These are phyloP conservation scores for Spodoptera frugiperda DNA, from an alignment of 1,140 invertebrate species.

Conservation along the genomic window DNA sequence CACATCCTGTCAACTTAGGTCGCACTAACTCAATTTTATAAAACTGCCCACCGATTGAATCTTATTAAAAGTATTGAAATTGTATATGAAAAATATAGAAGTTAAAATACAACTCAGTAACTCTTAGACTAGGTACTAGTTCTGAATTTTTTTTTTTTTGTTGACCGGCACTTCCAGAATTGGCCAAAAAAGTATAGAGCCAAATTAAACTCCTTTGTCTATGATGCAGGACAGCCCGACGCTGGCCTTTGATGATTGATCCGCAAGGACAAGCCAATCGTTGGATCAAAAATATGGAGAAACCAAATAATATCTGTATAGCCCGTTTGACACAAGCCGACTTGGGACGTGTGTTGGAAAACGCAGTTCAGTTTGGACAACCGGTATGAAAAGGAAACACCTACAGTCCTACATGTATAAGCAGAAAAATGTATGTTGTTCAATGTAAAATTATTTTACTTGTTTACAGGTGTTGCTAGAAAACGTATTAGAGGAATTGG, in stretches of 20 bases:
- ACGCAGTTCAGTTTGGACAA: slow-evolving; percentile 96
- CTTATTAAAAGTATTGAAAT: too few species aligned
- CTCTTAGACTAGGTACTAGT: too few species aligned
- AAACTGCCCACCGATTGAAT: too few species aligned
- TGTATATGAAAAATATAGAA: too few species aligned
- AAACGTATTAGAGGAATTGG: slow-evolving; percentile 95
- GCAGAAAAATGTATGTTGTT: too few species aligned
- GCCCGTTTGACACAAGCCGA: slow-evolving; percentile 93
- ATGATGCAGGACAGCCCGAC: slow-evolving; percentile 89
- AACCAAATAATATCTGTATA: slow-evolving; percentile 93
- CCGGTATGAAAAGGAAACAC: slow-evolving; percentile 86
- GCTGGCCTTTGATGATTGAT: slow-evolving; percentile 98
- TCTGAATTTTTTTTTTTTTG: too few species aligned
- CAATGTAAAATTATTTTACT: too few species aligned
- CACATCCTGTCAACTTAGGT: background rate
- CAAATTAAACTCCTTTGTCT: too few species aligned
- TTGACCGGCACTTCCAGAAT: too few species aligned
- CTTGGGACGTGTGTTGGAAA: slow-evolving; percentile 95
- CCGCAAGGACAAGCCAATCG: slow-evolving; percentile 97
- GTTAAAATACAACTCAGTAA: too few species aligned
- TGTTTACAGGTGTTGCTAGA: slow-evolving; percentile 91
- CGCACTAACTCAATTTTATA: background rate
- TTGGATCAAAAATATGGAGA: slow-evolving; percentile 98
- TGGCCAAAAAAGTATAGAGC: too few species aligned
- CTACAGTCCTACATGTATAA: too few species aligned